phyloP scores from a whole-genome alignment of 35 echinoderm and acorn worm genomes.

The Eucidaris tribuloides region DNA sequence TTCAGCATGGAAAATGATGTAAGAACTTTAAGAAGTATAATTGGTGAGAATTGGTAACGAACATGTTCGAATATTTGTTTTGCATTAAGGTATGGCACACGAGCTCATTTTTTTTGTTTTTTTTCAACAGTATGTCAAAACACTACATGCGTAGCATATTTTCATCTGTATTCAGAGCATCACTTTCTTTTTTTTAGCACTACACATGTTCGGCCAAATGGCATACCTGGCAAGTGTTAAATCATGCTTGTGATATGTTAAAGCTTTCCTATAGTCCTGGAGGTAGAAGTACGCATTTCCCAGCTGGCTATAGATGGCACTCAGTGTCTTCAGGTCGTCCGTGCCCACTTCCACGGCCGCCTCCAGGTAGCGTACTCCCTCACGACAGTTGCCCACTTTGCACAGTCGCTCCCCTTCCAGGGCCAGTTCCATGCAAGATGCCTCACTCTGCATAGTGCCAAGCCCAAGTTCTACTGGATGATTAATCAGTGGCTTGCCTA shows the following conservation, averaged over 20 bases:
- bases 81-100: too few species aligned
- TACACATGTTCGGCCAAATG: too few species aligned
- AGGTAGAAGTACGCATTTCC: conserved; percentile 98
- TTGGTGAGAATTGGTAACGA: too few species aligned
- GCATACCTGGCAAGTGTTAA: conserved; percentile 88
- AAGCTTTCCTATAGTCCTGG: conserved; percentile 88
- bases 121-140: too few species aligned
- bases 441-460: conserved; percentile 59
- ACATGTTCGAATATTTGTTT: too few species aligned
- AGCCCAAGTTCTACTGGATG: background rate
- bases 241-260: conserved; percentile 96
- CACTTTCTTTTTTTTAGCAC: too few species aligned
- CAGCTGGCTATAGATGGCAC: conserved; percentile 98
- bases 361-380: conserved; percentile 91
- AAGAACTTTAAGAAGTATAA: too few species aligned
- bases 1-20: too few species aligned
- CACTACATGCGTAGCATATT: too few species aligned
- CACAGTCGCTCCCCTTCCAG: conserved; percentile 92
- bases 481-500: too few species aligned
- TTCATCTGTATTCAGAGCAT: too few species aligned
- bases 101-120: too few species aligned
- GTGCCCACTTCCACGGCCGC: conserved; percentile 94
- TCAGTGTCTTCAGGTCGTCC: conserved; percentile 92
- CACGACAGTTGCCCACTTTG: conserved; percentile 78
- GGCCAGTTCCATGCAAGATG: conserved; percentile 85